Evolutionary conservation across 2,888 invertebrate species (phyloP), one percentile per base, ranked within the genome.

Genomic region (Catocala fraxini): DNA sequence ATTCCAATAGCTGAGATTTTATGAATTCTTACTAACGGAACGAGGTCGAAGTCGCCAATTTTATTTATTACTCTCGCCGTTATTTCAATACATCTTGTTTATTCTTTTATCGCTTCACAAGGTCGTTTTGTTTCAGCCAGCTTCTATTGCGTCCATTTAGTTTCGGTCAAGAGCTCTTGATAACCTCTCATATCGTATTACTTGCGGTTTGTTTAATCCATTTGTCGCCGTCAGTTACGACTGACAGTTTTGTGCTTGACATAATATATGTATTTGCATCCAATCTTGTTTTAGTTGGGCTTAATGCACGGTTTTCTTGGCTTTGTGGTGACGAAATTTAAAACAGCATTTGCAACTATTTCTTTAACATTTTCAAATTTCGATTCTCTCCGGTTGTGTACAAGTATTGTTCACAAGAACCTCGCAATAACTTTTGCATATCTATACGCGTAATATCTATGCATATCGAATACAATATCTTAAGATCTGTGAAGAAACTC

Each of bases 121-220:
- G 85, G 83, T 71, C 76, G 71, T 65, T 71, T 72, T 68, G 65
- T 76, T 79, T 70, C 72, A 71, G 59, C 68, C 10, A 75, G 60
- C 70, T 63, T 71, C 72, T 71, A 68, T 65, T 58, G 55, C 61
- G 66, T 65, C 59, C 49, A 68, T 70, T 81, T 77, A 80, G 77
- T 77, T 58, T 75, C 77, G 77, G 73, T 75, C 81, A 81, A 81
- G 84, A 83, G 81, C 81, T 75, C 76, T 72, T 77, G 87, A 88
- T 88, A 87, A 80, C 88, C 87, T 86, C 79, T 79, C 63, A 43
- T 81, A 82, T 81, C 73, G 54, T 72, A 75, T 78, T 75, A 63
- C 53, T 65, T 73, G 70, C 73, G 75, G 63, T 70, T 66, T 63
- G 35, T 43, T 76, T 74, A 73, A 75, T 75, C 70, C 65, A 71